phyloP scores from a whole-genome alignment of 2,888 invertebrate genomes.

The Hedya salicella region DNA sequence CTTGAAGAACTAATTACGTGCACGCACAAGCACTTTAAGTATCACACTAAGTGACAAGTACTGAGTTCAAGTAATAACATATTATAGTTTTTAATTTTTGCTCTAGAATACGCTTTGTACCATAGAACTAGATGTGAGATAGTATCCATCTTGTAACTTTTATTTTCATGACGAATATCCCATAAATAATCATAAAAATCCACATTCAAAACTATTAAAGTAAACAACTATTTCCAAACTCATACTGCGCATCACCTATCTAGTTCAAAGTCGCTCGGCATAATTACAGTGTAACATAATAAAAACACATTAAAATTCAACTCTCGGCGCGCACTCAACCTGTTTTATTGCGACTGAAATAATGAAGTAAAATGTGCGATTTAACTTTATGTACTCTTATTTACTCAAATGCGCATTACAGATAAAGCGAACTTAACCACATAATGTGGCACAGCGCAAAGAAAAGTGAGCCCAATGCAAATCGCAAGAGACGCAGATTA shows the following conservation, averaged over 20 bases:
- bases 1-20: background rate
- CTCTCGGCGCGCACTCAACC: constrained; percentile 23
- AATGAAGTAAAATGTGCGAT: constrained; percentile 37
- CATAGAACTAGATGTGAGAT: no score
- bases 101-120: background rate
- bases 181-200: background rate
- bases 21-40: background rate
- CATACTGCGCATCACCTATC: constrained; percentile 15
- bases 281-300: constrained; percentile 37
- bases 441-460: constrained; percentile 49
- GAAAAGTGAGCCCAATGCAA: constrained; percentile 64
- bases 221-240: constrained; percentile 1
- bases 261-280: constrained; percentile 21
- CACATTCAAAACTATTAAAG: background rate
- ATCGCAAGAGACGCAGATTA: constrained; percentile 70
- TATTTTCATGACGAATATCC: background rate
- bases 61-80: background rate
- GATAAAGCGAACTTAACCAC: constrained; percentile 39
- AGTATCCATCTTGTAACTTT: background rate
- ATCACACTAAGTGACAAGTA: background rate
- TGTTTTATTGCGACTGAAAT: constrained; percentile 40
- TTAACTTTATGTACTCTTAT: constrained; percentile 35
- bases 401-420: constrained; percentile 42
- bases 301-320: constrained; percentile 42
- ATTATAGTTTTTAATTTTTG: no score